Percentiles rank a stretch among this genome's conserved stretches.
phyloP scores from a whole-genome alignment of 2,888 invertebrate genomes.

The Erannis defoliaria region DNA sequence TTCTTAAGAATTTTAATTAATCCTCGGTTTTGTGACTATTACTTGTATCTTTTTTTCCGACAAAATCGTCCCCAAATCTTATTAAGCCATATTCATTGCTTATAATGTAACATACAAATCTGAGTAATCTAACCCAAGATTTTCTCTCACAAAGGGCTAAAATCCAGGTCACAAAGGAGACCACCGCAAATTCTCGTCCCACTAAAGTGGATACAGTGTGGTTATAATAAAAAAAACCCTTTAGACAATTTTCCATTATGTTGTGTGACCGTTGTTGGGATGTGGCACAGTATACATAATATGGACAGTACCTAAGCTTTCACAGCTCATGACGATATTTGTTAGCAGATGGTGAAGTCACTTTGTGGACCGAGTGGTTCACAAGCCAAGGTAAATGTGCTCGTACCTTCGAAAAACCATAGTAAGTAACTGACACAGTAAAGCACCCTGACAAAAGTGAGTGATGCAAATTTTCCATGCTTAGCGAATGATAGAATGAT shows the following conservation, averaged over 20 bases:
- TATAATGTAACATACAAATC: conserved; percentile 33
- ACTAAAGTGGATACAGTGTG: conserved; percentile 49
- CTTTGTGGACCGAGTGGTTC: too few species aligned
- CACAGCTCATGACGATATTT: too few species aligned
- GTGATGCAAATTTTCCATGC: too few species aligned
- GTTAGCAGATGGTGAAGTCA: too few species aligned
- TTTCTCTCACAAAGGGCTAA: conserved; percentile 52
- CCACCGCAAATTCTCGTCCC: conserved; percentile 58
- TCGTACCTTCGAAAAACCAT: too few species aligned
- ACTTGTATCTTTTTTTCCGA: not conserved
- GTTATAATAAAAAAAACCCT: conserved; percentile 82
- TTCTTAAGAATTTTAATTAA: too few species aligned
- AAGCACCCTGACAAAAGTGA: too few species aligned
- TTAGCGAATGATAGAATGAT: too few species aligned
- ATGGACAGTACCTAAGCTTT: conserved; percentile 5
- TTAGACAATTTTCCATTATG: conserved; percentile 84
- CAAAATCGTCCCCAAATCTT: conserved; percentile 24
- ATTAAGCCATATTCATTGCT: conserved; percentile 36
- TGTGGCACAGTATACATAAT: conserved; percentile 20
- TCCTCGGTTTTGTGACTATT: not conserved
- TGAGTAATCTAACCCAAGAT: conserved; percentile 20
- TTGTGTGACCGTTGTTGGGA: conserved; percentile 79
- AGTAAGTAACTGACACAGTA: too few species aligned
- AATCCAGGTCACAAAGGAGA: conserved; percentile 72
- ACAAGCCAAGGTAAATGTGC: too few species aligned